Evolutionary conservation across 2,888 invertebrate species (phyloP).

Genomic region (Oscheius sp.): DNA sequence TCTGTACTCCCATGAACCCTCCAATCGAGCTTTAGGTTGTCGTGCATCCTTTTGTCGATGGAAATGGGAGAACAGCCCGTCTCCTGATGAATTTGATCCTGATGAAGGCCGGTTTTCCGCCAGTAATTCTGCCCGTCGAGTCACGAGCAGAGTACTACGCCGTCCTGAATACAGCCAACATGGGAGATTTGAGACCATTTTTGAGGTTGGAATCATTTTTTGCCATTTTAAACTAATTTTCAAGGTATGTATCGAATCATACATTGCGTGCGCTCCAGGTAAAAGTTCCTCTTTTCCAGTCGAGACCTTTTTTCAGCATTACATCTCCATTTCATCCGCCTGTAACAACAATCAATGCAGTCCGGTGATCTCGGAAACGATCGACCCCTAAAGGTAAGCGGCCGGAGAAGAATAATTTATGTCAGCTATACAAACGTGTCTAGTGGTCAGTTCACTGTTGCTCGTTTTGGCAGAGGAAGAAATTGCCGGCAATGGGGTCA

Average conservation of each 20-base stretch:
- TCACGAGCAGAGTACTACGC: conserved; percentile 80
- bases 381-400: not conserved
- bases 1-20: conserved; percentile 18
- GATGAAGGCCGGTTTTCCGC: conserved; percentile 78
- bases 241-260: too few relatives aligned
- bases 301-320: conserved; percentile 9
- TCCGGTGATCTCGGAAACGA: conserved; percentile 1
- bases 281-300: not conserved
- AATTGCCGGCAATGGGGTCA: conserved; percentile 72
- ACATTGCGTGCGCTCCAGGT: conserved; percentile 67
- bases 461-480: conserved; percentile 70
- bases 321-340: conserved; percentile 11
- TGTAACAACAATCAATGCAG: not conserved
- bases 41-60: conserved; percentile 96
- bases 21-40: conserved; percentile 77
- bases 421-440: conserved; percentile 2
- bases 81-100: conserved; percentile 94
- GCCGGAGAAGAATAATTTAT: conserved; percentile 1
- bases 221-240: too few relatives aligned
- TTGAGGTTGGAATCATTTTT: too few relatives aligned
- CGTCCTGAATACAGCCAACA: conserved; percentile 88
- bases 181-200: conserved; percentile 95
- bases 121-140: conserved; percentile 74
- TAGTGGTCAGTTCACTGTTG: conserved; percentile 33
- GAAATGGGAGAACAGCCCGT: conserved; percentile 94